These are phyloP conservation scores for Lateolabrax maculatus DNA, from an alignment of 2,797 vertebrate species.

Conservation along the genomic window DNA sequence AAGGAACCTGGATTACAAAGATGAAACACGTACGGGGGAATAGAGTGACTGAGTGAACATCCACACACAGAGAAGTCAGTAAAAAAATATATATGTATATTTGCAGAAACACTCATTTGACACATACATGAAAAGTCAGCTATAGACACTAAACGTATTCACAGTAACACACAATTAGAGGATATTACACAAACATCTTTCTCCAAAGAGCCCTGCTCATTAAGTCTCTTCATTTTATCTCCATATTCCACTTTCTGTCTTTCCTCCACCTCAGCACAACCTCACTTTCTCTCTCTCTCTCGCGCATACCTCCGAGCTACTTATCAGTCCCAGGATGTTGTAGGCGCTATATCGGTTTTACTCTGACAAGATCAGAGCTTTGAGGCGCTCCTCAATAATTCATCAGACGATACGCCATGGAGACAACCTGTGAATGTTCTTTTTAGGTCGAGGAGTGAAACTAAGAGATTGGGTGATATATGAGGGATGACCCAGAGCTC, in stretches of 20 bases:
- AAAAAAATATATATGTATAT: not conserved
- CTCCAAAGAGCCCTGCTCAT: slow-evolving; percentile 24
- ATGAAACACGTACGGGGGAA: slow-evolving; percentile 22
- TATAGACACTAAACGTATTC: slow-evolving; percentile 2
- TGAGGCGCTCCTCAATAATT: slow-evolving; percentile 74
- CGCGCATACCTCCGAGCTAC: slow-evolving; percentile 52
- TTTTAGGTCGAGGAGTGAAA: slow-evolving; percentile 48
- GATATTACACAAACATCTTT: not conserved
- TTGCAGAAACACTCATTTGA: not conserved
- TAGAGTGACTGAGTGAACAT: not conserved
- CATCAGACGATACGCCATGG: slow-evolving; percentile 53
- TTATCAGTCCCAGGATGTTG: slow-evolving; percentile 68
- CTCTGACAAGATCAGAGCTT: slow-evolving; percentile 73
- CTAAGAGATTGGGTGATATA: slow-evolving; percentile 50
- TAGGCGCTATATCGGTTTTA: slow-evolving; percentile 58
- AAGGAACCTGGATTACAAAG: slow-evolving; percentile 39
- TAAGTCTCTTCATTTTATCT: slow-evolving; percentile 36
- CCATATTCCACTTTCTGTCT: slow-evolving; percentile 6
- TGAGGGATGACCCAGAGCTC: slow-evolving; percentile 46
- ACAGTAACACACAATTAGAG: slow-evolving; percentile 17
- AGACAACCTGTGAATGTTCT: slow-evolving; percentile 60
- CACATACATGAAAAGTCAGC: slow-evolving; percentile 5
- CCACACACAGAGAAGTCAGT: not conserved
- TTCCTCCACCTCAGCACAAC: slow-evolving; percentile 46
- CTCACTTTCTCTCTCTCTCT: slow-evolving; percentile 42